Base-by-base conservation (phyloP, 2,888 invertebrate species). In the Ditula angustiorana region DNA sequence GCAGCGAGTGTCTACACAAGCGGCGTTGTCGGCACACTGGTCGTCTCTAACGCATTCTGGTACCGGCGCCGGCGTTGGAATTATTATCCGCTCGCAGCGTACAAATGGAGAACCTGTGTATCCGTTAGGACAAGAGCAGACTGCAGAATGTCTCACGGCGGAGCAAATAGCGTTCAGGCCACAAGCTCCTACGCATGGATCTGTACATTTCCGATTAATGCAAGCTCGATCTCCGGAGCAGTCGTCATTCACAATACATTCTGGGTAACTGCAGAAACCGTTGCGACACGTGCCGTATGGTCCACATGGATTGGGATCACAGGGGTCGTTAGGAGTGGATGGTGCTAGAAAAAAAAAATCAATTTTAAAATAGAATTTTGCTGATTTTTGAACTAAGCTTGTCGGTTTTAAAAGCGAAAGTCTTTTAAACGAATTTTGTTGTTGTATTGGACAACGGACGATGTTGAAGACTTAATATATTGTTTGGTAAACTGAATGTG, bases 161-260 rank as follows among this genome's bases (percentile, higher is more conserved):
- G 96, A 96, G 76, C 98, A 98, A 30, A 98, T 93, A 1, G 98
- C 96, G 81, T 98, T 97, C 1, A 97, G 80, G 37, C 98, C 98
- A 77, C 98, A 98, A 21, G 96, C 95, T 73, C 95, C 96, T 23
- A 95, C 93, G 80, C 97, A 97, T 46, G 98, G 97, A 86, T 98
- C 97, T 67, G 95, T 91, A 78, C 98, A 98, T 86, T 96, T 96
- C 77, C 96, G 96, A 64, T 95, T 95, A 75, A 96, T 95, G 80
- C 98, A 98, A 0, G 97, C 95, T 68, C 96, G 95, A 77, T 97
- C 95, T 70, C 96, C 94, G 0, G 96, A 94, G 83, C 98, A 98
- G 72, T 98, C 98, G 67, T 96, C 96, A 79, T 98, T 98, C 68
- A 96, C 95, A 5, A 97, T 93, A 83, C 98, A 98, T 85, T 98